Evolutionary conservation across 2,113 vertebrate genomes (phyloP).

Genomic region (Empidonax traillii): DNA sequence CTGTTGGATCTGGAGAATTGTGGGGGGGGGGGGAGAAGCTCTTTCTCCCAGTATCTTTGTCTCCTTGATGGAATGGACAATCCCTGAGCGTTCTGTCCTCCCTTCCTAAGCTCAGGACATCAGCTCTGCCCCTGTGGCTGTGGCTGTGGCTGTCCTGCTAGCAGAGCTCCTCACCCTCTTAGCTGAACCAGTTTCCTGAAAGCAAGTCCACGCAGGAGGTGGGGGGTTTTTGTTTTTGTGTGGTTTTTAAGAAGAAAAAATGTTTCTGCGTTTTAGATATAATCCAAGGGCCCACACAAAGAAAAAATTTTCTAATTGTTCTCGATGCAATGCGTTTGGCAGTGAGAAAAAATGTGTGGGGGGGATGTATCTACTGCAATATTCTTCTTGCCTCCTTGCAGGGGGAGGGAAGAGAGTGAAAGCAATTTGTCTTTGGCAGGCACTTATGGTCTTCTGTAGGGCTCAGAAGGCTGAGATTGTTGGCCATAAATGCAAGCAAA

Average conservation of each 20-base stretch:
- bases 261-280: conserved; percentile 2
- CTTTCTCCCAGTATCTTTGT: not conserved
- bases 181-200: not conserved
- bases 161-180: not conserved
- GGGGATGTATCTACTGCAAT: conserved; percentile 37
- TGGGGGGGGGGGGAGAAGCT: accelerated
- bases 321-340: conserved; percentile 36
- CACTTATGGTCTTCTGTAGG: not conserved
- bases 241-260: not conserved
- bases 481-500: not conserved
- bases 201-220: not conserved
- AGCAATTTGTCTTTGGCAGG: conserved; percentile 45
- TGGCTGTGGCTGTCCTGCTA: not conserved
- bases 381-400: conserved; percentile 1
- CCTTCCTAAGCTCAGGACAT: not conserved
- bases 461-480: not conserved
- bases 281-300: conserved; percentile 1
- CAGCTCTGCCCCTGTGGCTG: not conserved
- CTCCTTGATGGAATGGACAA: not conserved
- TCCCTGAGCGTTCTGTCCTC: not conserved
- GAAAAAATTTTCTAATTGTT: conserved; percentile 13
- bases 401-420: not conserved
- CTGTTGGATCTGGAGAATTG: not conserved
- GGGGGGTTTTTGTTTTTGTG: not conserved
- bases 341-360: conserved; percentile 46